Conservation (phyloP, 2,113 vertebrate genomes). For the Cnemophilus loriae region DNA sequence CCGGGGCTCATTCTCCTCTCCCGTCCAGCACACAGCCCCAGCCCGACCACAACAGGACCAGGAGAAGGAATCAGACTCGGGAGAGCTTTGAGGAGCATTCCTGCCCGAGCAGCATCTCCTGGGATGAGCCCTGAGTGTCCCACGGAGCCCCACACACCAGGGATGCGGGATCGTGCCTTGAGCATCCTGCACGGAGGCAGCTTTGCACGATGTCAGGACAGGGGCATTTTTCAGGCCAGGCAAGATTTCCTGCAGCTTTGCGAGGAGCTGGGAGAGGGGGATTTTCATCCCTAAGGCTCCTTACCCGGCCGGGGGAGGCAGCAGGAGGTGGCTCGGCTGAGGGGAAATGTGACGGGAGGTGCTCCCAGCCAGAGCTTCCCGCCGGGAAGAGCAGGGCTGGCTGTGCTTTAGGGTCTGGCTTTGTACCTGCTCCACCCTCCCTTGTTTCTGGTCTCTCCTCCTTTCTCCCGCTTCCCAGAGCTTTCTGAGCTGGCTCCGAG, state of each 20-base stretch:
- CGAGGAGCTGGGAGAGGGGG: background rate
- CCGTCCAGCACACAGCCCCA: background rate
- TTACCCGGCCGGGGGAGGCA: background rate
- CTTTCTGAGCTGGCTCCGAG: accelerated
- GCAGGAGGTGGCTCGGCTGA: background rate
- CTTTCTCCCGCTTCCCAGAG: background rate
- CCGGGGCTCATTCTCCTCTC: background rate
- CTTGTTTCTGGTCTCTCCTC: accelerated
- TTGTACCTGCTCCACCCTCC: background rate
- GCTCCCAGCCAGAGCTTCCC: accelerated
- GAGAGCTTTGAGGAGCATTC: background rate
- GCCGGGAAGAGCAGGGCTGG: background rate
- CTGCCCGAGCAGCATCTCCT: background rate
- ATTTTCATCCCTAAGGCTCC: background rate
- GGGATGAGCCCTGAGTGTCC: background rate
- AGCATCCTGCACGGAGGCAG: background rate
- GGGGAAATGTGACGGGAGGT: accelerated
- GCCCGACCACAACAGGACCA: background rate
- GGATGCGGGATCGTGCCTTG: accelerated
- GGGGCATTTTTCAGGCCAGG: background rate
- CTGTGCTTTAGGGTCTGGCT: background rate
- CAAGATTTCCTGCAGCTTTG: background rate
- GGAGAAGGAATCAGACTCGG: background rate
- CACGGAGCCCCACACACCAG: accelerated
- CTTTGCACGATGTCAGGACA: background rate